A percentile compares a stretch with the other conserved stretches of the same genome.
Conservation (phyloP, 2,113 vertebrate species). For the Hoplias malabaricus region DNA sequence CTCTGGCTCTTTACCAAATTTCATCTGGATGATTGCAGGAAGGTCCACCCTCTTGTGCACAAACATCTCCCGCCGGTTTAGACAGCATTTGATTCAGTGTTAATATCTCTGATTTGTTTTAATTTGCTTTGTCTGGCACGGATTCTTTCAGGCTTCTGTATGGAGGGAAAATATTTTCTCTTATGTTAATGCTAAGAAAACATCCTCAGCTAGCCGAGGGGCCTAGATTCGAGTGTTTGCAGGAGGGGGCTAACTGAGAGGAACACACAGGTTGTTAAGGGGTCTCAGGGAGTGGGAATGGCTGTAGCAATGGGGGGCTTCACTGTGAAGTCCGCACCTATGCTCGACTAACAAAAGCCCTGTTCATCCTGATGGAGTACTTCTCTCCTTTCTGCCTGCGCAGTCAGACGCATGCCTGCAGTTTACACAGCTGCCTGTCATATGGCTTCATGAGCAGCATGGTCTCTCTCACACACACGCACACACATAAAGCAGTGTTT, state of each 20-base stretch:
- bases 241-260: slow-evolving; percentile 13
- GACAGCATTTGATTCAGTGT: slow-evolving; percentile 62
- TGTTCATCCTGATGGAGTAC: slow-evolving; percentile 26
- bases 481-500: slow-evolving; percentile 12
- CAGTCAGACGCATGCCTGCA: not conserved
- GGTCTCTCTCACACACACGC: not conserved
- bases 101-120: slow-evolving; percentile 65
- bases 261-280: slow-evolving; percentile 34
- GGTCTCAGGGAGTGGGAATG: slow-evolving; percentile 25
- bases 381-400: slow-evolving; percentile 15
- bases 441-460: slow-evolving; percentile 17
- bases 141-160: slow-evolving; percentile 26
- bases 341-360: slow-evolving; percentile 38
- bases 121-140: slow-evolving; percentile 50
- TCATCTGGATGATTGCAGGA: not conserved
- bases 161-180: slow-evolving; percentile 47
- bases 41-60: not conserved
- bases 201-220: slow-evolving; percentile 33
- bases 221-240: not conserved
- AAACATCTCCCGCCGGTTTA: slow-evolving; percentile 23
- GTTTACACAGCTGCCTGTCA: slow-evolving; percentile 56
- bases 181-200: slow-evolving; percentile 50
- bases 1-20: not conserved
- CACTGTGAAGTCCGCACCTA: not conserved
- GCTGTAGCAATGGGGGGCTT: slow-evolving; percentile 11